Conservation (phyloP, 2,113 vertebrate species). For the Meriones unguiculatus region DNA sequence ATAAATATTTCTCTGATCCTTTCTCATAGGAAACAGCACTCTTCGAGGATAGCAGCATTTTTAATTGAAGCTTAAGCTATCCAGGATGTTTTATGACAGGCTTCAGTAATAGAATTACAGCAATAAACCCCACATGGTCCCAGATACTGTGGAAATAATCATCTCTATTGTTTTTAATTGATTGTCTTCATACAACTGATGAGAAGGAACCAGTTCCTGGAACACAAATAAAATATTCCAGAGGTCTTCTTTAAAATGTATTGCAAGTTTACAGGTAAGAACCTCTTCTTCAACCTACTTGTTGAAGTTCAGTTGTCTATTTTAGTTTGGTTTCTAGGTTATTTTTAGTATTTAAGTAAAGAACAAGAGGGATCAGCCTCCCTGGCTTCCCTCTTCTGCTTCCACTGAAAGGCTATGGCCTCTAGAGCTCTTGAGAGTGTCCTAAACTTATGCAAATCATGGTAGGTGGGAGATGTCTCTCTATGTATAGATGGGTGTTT, state of each 20-base stretch:
- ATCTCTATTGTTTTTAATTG: not conserved
- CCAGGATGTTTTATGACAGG: not conserved
- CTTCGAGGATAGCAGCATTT: not conserved
- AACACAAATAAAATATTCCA: not conserved
- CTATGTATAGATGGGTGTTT: accelerated
- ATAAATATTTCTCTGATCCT: not conserved
- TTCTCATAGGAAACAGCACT: not conserved
- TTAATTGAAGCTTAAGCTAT: not conserved
- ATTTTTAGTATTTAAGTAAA: not conserved
- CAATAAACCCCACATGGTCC: not conserved
- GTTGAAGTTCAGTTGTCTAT: not conserved
- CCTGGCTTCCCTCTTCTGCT: not conserved
- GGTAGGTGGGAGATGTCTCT: not conserved
- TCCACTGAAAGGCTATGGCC: not conserved
- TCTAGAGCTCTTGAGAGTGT: not conserved
- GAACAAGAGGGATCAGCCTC: not conserved
- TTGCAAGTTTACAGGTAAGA: not conserved
- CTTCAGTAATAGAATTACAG: not conserved
- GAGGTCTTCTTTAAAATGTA: not conserved
- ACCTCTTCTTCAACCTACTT: not conserved
- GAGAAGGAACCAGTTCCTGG: not conserved
- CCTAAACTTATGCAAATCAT: not conserved
- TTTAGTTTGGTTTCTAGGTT: not conserved
- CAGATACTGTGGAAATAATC: not conserved
- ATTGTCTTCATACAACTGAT: not conserved